Evolutionary conservation across 2,888 invertebrate genomes (phyloP), one percentile per base, ranked within the genome.

Genomic region (Parasteatoda lunata): DNA sequence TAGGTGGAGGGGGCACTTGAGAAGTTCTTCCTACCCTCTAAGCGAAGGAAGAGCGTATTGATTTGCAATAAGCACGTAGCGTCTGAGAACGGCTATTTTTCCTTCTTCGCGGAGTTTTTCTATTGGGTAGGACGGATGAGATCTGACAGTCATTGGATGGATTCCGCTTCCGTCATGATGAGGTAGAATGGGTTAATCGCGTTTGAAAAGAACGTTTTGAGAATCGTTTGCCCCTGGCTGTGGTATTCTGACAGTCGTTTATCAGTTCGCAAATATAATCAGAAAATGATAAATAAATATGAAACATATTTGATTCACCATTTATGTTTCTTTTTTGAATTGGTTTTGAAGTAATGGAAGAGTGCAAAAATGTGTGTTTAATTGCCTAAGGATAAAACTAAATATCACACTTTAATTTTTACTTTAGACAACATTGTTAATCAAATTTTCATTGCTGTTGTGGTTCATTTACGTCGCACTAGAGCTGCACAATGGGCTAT

Each of bases 31-130:
- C 59, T 59, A 59, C 59, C 59, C 59, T 59, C 59, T 59, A 59
- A 59, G n/a, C 49, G 45, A 30, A 52, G 30, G 66, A 66, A 66
- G 15, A 54, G 75, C 45, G 75, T 81, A 81, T 81, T 75, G 81
- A 81, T 81, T 81, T 81, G 73, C 75, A 48, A 75, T 81, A 81
- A 75, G 75, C 59, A 59, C 59, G 59, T 59, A 59, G 59, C 9
- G 11, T 59, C 59, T 59, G 59, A 13, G 59, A 59, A n/a, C 59
- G 59, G 59, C 59, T 59, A 59, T 59, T 59, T 59, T 59, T 13
- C 59, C n/a, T n/a, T 59, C n/a, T 59, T 59, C 59, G 59, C 9
- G 59, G n/a, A 59, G 59, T 59, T 59, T 59, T 59, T n/a, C n/a
- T 13, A 13, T 59, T 9, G 59, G 59, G 9, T 9, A n/a, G 59